Evolutionary conservation across 2,113 vertebrate species (phyloP).

Genomic region (Sula dactylatra): DNA sequence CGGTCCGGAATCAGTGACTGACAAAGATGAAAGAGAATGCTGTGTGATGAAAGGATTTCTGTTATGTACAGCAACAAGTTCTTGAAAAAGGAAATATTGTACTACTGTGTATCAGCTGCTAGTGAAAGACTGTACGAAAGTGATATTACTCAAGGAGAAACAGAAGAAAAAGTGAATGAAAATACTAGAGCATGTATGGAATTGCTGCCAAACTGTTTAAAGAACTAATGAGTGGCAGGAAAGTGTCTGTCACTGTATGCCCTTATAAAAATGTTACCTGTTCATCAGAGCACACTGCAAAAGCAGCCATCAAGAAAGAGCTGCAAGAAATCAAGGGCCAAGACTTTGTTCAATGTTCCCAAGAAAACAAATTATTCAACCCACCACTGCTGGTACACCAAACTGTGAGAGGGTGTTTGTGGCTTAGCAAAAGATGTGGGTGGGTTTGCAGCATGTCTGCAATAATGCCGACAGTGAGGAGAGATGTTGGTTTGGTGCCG

Average conservation of each 20-base stretch:
- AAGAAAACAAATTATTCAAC: background rate
- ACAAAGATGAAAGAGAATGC: constrained; percentile 16
- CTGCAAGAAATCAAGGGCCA: background rate
- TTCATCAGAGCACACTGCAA: background rate
- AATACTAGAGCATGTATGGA: background rate
- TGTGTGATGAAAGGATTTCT: constrained; percentile 27
- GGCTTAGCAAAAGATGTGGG: background rate
- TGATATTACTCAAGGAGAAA: background rate
- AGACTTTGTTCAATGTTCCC: background rate
- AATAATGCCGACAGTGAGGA: background rate
- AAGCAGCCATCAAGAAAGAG: background rate
- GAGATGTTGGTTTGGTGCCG: background rate
- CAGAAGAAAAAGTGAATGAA: background rate
- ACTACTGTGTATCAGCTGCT: background rate
- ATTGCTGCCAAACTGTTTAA: background rate
- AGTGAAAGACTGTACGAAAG: background rate
- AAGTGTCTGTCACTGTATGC: background rate
- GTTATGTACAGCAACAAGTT: background rate
- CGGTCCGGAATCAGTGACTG: background rate
- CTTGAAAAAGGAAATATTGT: constrained; percentile 16
- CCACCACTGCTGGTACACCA: background rate
- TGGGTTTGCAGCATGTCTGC: background rate
- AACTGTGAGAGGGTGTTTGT: too few relatives aligned
- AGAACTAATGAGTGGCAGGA: background rate
- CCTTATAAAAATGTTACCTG: background rate